Percentiles rank a stretch among this genome's conserved stretches.
Evolutionary conservation across 2,797 vertebrate genomes (phyloP).

Genomic region (Arrhamphus sclerolepis): DNA sequence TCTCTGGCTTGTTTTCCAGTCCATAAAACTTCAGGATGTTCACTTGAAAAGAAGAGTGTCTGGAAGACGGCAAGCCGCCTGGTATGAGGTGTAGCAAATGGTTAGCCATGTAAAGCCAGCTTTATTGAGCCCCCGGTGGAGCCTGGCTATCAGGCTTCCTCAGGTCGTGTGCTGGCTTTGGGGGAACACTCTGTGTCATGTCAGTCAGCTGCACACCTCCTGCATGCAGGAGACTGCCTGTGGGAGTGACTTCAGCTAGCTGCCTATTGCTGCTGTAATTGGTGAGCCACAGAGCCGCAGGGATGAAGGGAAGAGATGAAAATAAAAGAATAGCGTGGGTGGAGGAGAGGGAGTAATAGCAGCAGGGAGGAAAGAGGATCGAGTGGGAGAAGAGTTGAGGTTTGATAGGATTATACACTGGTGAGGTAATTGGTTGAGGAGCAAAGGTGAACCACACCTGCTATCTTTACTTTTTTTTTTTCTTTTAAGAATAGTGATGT

Average conservation of each 20-base stretch:
- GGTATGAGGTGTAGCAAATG: constrained; percentile 30
- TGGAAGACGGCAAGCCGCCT: constrained; percentile 19
- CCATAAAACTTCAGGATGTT: constrained; percentile 30
- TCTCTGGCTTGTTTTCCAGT: constrained; percentile 13
- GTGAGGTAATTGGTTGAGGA: constrained; percentile 66
- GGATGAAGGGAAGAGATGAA: constrained; percentile 63
- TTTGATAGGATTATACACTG: constrained; percentile 61
- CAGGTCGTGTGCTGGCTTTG: constrained; percentile 38
- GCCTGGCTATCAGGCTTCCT: constrained; percentile 52
- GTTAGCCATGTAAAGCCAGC: constrained; percentile 35
- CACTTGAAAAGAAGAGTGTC: constrained; percentile 33
- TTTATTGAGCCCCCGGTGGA: constrained; percentile 26
- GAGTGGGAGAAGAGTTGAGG: constrained; percentile 57
- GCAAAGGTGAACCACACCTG: constrained; percentile 67
- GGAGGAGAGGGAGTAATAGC: constrained; percentile 52
- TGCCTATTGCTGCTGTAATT: constrained; percentile 65
- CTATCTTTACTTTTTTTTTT: constrained; percentile 52
- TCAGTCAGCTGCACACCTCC: constrained; percentile 53
- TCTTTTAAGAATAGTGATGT: constrained; percentile 30
- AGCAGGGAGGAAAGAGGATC: constrained; percentile 34
- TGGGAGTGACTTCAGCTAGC: constrained; percentile 49
- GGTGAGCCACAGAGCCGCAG: constrained; percentile 55
- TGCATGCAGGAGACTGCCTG: constrained; percentile 51
- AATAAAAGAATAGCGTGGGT: constrained; percentile 45
- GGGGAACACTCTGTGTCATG: constrained; percentile 50